Base-by-base conservation (phyloP, 2,113 vertebrate species). In the Chelonoidis abingdonii region DNA sequence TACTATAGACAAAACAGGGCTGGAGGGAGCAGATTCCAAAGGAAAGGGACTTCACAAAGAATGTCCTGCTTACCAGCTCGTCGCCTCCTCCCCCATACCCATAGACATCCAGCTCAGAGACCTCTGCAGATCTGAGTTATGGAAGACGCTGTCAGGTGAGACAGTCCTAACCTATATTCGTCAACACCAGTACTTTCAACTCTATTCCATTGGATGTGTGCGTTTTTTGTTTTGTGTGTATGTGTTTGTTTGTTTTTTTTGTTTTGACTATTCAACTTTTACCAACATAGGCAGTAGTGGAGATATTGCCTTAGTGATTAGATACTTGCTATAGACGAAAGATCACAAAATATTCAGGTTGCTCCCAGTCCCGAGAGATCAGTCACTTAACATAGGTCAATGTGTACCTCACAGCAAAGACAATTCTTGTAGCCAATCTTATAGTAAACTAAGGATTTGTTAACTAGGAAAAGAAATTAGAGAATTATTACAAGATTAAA, bases 171-270 rank as follows among this genome's bases (percentile, higher is more conserved):
- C 22, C 11, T 24, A 24, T 41, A 41, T 25, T 75, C 38, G 22
- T 24, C 38, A 41, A 41, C n/a, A 41, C 38, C 10, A 75, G 38
- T 21, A 41, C 38, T 22, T 76, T 25, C 72, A 76, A 44, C 38
- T 38, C 22, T 44, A 76, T 10, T 76, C 22, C 22, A 27, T 41
- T 10, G 4, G 0, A 38, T 41, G 0, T 0, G 2, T 75, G 50
- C 7, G 0, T 0, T 65, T 88, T 83, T 79, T 78, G 14, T 41
- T 49, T 0, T 0, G 57, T 90, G 81, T 82, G 2, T 44, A 6
- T 0, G 57, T 90, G 81, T 82, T 2, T 44, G 44, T 44, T 44
- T 44, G 44, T 44, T 44, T 44, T 6, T 41, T 49, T 0, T 0
- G 57, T 90, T 83, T 82, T 2, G 10, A 27, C 72, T 89, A 21